Base-by-base conservation (phyloP, 1,140 invertebrate genomes). In the Mycetomoellerius zeteki region DNA sequence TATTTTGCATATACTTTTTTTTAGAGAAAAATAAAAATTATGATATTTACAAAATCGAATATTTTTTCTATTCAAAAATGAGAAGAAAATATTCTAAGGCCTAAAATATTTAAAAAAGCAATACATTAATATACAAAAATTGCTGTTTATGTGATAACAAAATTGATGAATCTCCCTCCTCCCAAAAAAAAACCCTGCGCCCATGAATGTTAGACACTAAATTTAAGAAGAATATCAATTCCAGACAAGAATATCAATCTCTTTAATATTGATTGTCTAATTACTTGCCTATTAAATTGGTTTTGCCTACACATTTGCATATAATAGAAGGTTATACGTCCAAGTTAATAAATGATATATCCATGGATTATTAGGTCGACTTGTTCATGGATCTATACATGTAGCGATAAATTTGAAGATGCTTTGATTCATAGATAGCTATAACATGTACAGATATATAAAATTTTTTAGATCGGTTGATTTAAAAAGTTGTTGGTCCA, bases 401-500 rank as follows among this genome's bases (percentile, higher is more conserved):
- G 14, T 16, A 43, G 12, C 67, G 52, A 71, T 56, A 60, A 72
- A 72, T 72, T 56, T 37, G 33, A 56, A 60, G 54, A 84, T 84
- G 69, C 16, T 33, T 12, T 19, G 80, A 47, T 82, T 24, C 19
- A 21, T 24, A 50, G 77, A 81, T 72, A 82, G 5, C 37, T 43
- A 43, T 12, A 10, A 10, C 16, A 81, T 81, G 65, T 58, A 60
- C 54, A 50, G 69, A 75, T 84, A 60, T 56, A 47, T 60, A 84
- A 84, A 60, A n/a, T n/a, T 84, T 73, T 75, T 75, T 84, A 75
- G 43, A 84, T 75, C 21, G 16, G 19, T 72, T 6, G 78, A 58
- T 27, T 37, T 33, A 33, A 47, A 75, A 56, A 73, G n/a, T 50
- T 19, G 52, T 47, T 27, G 52, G 21, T 62, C 78, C 5, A 81